A percentile compares a stretch with the other conserved stretches of the same genome.
These are phyloP conservation scores for Pseudomyrmex flavicornis DNA, from an alignment of 1,140 invertebrate species.

Conservation along the genomic window DNA sequence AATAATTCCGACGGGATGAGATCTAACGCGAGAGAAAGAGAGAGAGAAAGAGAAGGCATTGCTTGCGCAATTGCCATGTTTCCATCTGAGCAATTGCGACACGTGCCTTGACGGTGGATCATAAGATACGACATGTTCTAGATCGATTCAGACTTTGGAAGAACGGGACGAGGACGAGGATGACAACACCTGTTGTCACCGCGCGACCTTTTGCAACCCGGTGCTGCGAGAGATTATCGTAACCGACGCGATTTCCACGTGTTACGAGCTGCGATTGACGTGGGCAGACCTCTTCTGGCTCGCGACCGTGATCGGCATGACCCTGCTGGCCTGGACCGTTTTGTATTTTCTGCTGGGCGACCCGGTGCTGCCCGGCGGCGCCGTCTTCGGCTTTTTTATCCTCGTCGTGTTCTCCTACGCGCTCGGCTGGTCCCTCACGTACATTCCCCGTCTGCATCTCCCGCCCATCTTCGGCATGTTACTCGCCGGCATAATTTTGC, in stretches of 20 bases:
- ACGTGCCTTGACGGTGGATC: background rate
- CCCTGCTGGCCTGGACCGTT: slow-evolving; percentile 66
- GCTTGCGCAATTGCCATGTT: background rate
- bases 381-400: slow-evolving; percentile 75
- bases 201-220: slow-evolving; percentile 73
- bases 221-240: slow-evolving; percentile 73
- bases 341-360: slow-evolving; percentile 77
- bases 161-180: slow-evolving; percentile 42
- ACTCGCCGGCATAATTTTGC: slow-evolving; percentile 80
- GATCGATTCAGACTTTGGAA: background rate
- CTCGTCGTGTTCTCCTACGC: slow-evolving; percentile 74
- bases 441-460: slow-evolving; percentile 78
- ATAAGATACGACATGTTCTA: background rate
- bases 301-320: slow-evolving; percentile 54
- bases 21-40: background rate
- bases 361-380: slow-evolving; percentile 75
- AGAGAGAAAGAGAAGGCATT: no score
- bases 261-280: slow-evolving; percentile 60
- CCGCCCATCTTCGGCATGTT: slow-evolving; percentile 83
- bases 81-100: background rate
- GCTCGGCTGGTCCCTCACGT: slow-evolving; percentile 77
- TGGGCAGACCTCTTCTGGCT: slow-evolving; percentile 75
- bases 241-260: slow-evolving; percentile 66
- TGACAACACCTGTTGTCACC: slow-evolving; percentile 76
- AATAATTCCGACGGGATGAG: background rate